Evolutionary conservation across 2,888 invertebrate species (phyloP).

Genomic region (Erpobdella octoculata): DNA sequence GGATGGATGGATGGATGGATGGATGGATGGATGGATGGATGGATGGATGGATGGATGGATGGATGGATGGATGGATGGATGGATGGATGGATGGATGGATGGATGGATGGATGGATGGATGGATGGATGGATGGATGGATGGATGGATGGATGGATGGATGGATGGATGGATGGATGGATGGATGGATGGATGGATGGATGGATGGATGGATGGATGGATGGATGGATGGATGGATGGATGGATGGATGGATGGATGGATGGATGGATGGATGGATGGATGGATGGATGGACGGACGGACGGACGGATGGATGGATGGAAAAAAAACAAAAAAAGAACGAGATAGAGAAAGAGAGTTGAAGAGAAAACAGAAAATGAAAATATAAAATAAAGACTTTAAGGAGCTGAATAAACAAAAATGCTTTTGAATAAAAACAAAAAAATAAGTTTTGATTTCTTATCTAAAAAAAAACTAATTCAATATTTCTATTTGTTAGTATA

Average conservation of each 20-base stretch:
- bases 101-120: constrained; percentile 5
- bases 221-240: constrained; percentile 11
- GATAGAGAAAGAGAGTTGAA: too few species aligned
- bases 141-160: constrained; percentile 20
- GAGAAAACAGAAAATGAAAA: not conserved
- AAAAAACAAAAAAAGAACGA: too few species aligned
- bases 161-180: constrained; percentile 11
- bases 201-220: not conserved
- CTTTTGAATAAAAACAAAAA: too few species aligned
- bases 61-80: constrained; percentile 17
- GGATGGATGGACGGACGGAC: too few species aligned
- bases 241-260: constrained; percentile 19
- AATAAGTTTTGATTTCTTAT: too few species aligned
- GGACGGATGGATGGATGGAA: too few species aligned
- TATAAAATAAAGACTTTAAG: not conserved
- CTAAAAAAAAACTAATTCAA: too few species aligned
- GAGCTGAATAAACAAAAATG: not conserved
- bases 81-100: not conserved
- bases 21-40: not conserved
- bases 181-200: not conserved
- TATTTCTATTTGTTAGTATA: too few species aligned
- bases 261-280: constrained; percentile 23
- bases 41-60: constrained; percentile 1
- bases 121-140: not conserved
- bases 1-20: not conserved